Base-by-base conservation (phyloP, 1,140 invertebrate genomes). In the Formica selysi region DNA sequence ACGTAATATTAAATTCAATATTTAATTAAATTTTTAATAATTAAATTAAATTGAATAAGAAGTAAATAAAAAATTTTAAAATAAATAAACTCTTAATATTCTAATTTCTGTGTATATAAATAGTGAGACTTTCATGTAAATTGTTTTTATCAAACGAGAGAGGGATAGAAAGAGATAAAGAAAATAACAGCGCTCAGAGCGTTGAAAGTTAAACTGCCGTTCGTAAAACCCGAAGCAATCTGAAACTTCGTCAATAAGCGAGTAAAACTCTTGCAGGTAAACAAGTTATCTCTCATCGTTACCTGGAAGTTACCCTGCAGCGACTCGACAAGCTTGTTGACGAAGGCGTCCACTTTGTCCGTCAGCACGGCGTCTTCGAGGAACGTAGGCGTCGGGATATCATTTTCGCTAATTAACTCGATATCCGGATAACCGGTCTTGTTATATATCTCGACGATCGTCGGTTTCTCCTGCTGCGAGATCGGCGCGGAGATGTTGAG, bases 301-400 rank as follows among this genome's bases (percentile, higher is more conserved):
- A 90, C 89, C 78, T 88, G 96, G 91, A 98, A 98, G 32, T 98
- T 98, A 19, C 96, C 97, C 93, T 98, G 97, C 2, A 98, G 94
- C 26, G 97, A 98, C 86, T 97, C 96, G 10, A 98, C 97, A 22
- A 98, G 97, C 92, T 98, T 98, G 90, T 97, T 97, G 0, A 98
- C 97, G 91, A 98, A 97, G 0, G 96, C 95, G 89, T 98, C 97
- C 88, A 98, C 97, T 94, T 98, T 98, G 11, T 97, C 96, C 83
- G 97, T 97, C 11, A 98, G 93, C 67, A 96, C 96, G 1, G 97
- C 96, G 88, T 98, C 97, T 91, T 97, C 97, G 76, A 97, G 96
- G 74, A 97, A 96, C 2, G 95, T 95, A 0, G 97, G 97, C 0
- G 97, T 97, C 10, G 97, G 96, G 3, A 97, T 96, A 76, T 97